phyloP scores from a whole-genome alignment of 2,888 invertebrate species.

The Loripinus fragilis region DNA sequence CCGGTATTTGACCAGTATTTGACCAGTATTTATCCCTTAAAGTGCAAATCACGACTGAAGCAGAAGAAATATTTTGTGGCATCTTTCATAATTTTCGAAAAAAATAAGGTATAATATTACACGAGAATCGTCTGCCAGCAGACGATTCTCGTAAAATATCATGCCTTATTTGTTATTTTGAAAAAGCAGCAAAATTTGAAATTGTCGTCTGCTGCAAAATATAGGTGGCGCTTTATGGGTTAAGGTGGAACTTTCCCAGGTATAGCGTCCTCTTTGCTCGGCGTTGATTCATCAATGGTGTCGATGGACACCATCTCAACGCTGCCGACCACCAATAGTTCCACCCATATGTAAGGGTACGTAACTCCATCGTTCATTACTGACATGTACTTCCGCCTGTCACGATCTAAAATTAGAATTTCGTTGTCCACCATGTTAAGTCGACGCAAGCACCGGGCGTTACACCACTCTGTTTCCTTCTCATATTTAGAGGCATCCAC shows the following conservation, averaged over 20 bases:
- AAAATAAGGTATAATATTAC: too few species aligned
- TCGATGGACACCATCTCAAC: conserved; percentile 53
- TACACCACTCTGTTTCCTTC: conserved; percentile 53
- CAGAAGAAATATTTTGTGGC: too few species aligned
- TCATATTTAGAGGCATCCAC: conserved; percentile 44
- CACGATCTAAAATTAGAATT: conserved; percentile 44
- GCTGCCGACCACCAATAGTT: conserved; percentile 47
- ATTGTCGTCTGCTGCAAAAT: too few species aligned
- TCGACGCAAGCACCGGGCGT: conserved; percentile 35
- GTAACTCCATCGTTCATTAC: conserved; percentile 42
- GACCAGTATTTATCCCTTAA: too few species aligned
- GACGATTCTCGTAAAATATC: too few species aligned
- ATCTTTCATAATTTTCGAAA: too few species aligned
- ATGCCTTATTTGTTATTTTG: too few species aligned
- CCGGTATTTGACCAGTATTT: too few species aligned
- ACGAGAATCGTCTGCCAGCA: too few species aligned
- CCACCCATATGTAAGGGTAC: conserved; percentile 50
- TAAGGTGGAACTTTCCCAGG: conserved; percentile 50
- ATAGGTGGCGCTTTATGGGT: too few species aligned
- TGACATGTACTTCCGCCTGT: conserved; percentile 27
- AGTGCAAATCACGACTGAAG: too few species aligned
- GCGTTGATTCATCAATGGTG: conserved; percentile 39
- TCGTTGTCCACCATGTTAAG: conserved; percentile 52
- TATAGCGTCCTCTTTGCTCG: conserved; percentile 39
- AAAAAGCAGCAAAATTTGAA: too few species aligned